These are phyloP conservation scores for human (Homo sapiens) DNA, from an alignment of 2,113 vertebrate genomes.

Conservation along the genomic window DNA sequence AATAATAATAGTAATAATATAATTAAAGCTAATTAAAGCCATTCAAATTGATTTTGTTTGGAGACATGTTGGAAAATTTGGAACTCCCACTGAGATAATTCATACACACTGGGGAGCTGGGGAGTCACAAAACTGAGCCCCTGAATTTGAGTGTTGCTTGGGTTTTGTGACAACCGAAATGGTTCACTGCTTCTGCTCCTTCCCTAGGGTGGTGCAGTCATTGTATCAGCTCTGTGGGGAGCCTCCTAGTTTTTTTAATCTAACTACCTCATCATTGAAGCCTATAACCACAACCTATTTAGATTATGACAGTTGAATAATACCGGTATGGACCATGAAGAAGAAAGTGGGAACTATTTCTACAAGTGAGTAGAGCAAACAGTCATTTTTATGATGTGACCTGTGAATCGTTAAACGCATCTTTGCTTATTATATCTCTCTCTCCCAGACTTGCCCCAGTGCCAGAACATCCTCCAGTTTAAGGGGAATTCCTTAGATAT, in stretches of 20 bases:
- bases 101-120: not conserved
- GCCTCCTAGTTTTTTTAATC: not conserved
- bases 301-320: not conserved
- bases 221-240: not conserved
- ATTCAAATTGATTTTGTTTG: slow-evolving; percentile 68
- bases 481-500: not conserved
- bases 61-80: slow-evolving; percentile 39
- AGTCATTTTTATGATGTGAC: slow-evolving; percentile 19
- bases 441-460: not conserved
- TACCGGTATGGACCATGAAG: not conserved
- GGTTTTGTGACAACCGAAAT: not conserved
- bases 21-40: slow-evolving; percentile 63
- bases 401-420: not conserved
- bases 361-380: not conserved
- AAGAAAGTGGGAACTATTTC: not conserved
- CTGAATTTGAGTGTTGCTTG: not conserved
- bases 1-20: slow-evolving; percentile 52
- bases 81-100: slow-evolving; percentile 53
- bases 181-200: not conserved
- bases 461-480: not conserved
- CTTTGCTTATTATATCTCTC: not conserved
- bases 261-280: not conserved
- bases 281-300: not conserved
- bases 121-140: slow-evolving; percentile 4
- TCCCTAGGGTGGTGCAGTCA: not conserved